These are phyloP conservation scores for Mugil cephalus DNA, from an alignment of 2,113 vertebrate species.

Conservation along the genomic window DNA sequence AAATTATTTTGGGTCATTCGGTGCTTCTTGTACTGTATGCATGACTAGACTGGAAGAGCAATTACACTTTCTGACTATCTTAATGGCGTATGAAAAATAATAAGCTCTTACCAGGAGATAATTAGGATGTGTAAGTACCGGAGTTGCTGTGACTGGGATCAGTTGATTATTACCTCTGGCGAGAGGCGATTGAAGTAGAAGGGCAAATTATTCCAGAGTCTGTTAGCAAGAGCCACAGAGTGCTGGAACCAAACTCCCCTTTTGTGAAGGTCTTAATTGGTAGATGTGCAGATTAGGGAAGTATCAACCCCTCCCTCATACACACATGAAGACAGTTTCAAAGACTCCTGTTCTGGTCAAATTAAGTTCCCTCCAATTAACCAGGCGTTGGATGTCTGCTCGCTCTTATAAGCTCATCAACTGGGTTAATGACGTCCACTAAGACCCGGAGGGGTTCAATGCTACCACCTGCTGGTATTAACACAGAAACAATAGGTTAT, in stretches of 20 bases:
- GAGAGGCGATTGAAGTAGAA: conserved; percentile 29
- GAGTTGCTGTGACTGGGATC: conserved; percentile 29
- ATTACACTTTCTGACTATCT: conserved; percentile 61
- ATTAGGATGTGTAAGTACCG: conserved; percentile 55
- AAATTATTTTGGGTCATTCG: conserved; percentile 14
- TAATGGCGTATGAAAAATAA: conserved; percentile 67
- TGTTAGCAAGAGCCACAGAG: conserved; percentile 22
- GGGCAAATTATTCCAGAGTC: conserved; percentile 50
- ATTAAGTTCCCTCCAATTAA: conserved; percentile 49
- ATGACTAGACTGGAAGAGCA: conserved; percentile 44
- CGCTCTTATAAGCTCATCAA: conserved; percentile 26
- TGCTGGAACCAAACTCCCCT: neutral
- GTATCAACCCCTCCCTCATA: neutral
- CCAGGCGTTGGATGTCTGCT: neutral
- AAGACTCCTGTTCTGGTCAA: conserved; percentile 38
- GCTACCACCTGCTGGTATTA: conserved; percentile 45
- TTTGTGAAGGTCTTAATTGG: conserved; percentile 65
- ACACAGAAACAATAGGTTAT: neutral
- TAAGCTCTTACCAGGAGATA: conserved; percentile 56
- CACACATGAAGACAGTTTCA: conserved; percentile 24
- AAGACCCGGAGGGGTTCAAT: conserved; percentile 32
- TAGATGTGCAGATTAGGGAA: conserved; percentile 46
- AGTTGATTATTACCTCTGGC: conserved; percentile 51
- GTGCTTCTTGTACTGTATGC: conserved; percentile 7
- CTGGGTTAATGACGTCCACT: conserved; percentile 52